Conservation (phyloP, 2,888 invertebrate genomes). For the Clunio marinus region DNA sequence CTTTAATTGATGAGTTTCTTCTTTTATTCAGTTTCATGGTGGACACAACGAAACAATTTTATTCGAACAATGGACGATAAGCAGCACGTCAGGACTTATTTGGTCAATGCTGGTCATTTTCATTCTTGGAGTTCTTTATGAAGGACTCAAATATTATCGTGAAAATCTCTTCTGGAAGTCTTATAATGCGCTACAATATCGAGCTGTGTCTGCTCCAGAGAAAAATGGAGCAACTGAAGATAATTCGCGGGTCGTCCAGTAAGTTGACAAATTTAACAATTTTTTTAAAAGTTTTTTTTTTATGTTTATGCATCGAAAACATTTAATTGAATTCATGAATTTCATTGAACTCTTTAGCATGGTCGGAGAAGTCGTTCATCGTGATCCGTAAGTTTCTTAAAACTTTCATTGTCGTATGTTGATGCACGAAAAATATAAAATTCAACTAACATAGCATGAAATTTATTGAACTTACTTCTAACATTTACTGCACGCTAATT, state of each 20-base stretch:
- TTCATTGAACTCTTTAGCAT: constrained; percentile 53
- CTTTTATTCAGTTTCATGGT: constrained; percentile 70
- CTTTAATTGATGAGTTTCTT: not conserved
- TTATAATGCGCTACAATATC: constrained; percentile 77
- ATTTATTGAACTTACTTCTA: not conserved
- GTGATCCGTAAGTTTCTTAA: constrained; percentile 61
- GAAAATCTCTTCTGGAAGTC: constrained; percentile 84
- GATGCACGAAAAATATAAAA: not conserved
- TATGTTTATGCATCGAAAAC: no score
- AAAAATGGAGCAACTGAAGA: constrained; percentile 61
- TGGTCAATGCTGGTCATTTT: constrained; percentile 90
- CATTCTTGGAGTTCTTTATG: constrained; percentile 87
- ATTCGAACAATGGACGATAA: constrained; percentile 77
- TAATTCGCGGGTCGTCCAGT: constrained; percentile 73
- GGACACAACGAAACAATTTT: constrained; percentile 71
- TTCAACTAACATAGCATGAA: not conserved
- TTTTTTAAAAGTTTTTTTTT: constrained; percentile 15
- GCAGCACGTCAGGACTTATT: constrained; percentile 69
- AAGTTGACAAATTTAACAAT: constrained; percentile 51
- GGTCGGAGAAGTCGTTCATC: constrained; percentile 67
- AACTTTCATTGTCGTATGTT: constrained; percentile 4
- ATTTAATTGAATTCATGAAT: no score
- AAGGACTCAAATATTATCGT: constrained; percentile 70
- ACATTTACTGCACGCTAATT: constrained; percentile 16
- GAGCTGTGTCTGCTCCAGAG: constrained; percentile 75